Percentiles rank a stretch among this genome's conserved stretches.
Evolutionary conservation across 2,888 invertebrate genomes (phyloP).

Genomic region (Archips xylosteana): DNA sequence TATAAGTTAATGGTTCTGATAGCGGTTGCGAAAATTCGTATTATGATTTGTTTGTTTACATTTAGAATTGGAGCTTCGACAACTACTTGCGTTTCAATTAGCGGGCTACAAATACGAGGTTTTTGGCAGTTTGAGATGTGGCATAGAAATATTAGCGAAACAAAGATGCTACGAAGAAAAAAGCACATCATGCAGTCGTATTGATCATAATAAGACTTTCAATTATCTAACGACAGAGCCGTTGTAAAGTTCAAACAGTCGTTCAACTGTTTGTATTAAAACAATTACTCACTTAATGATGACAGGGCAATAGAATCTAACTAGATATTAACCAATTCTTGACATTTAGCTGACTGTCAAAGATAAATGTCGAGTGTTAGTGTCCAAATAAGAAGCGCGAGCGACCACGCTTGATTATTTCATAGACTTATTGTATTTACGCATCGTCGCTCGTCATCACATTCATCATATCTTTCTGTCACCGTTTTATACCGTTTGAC

Average conservation of each 20-base stretch:
- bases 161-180: background rate
- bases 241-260: conserved; percentile 7
- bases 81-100: background rate
- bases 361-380: conserved; percentile 41
- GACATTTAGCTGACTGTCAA: conserved; percentile 36
- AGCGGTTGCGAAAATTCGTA: conserved; percentile 30
- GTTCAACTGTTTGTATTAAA: conserved; percentile 19
- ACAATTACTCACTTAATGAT: conserved; percentile 26
- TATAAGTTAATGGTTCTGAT: conserved; percentile 26
- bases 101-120: background rate
- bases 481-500: no score
- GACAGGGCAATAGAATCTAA: conserved; percentile 9
- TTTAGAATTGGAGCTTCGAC: background rate
- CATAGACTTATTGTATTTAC: no score
- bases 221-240: background rate
- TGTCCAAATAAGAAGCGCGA: conserved; percentile 33
- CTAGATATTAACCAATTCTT: conserved; percentile 22
- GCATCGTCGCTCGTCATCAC: no score
- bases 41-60: conserved; percentile 18
- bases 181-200: background rate
- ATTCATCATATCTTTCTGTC: no score
- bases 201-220: background rate
- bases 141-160: background rate
- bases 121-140: background rate
- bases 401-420: conserved; percentile 7